Conservation (phyloP, 2,888 invertebrate genomes). For the Creontiades dilutus region DNA sequence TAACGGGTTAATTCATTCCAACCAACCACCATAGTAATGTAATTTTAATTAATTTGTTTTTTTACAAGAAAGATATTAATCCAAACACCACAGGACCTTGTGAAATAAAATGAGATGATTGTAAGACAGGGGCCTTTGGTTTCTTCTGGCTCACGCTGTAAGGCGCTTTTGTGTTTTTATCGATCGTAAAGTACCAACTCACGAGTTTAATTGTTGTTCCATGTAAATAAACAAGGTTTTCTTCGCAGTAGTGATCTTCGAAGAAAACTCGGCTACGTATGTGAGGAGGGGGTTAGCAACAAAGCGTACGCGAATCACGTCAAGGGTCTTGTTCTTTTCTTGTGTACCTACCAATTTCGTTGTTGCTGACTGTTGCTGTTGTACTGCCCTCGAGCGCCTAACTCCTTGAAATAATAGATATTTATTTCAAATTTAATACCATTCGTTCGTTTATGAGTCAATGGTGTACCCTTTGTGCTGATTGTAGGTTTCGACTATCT, state of each 20-base stretch:
- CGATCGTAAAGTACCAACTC: too few species aligned
- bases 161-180: too few species aligned
- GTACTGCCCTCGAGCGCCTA: not conserved
- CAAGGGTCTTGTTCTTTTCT: not conserved
- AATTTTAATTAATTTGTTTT: too few species aligned
- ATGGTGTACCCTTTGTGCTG: not conserved
- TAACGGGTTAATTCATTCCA: too few species aligned
- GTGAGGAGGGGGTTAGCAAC: not conserved
- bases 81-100: too few species aligned
- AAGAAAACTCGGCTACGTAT: not conserved
- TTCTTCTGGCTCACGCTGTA: too few species aligned
- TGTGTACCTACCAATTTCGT: not conserved
- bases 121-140: too few species aligned
- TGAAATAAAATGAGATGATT: too few species aligned
- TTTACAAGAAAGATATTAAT: too few species aligned
- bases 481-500: not conserved
- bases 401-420: not conserved
- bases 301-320: constrained; percentile 28
- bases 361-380: not conserved
- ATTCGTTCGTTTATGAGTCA: not conserved
- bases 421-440: not conserved
- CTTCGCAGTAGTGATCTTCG: not conserved
- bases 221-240: not conserved
- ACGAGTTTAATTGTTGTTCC: too few species aligned
- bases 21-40: too few species aligned